Evolutionary conservation across 1,140 invertebrate species (phyloP).

Genomic region (Olivierus martensii): DNA sequence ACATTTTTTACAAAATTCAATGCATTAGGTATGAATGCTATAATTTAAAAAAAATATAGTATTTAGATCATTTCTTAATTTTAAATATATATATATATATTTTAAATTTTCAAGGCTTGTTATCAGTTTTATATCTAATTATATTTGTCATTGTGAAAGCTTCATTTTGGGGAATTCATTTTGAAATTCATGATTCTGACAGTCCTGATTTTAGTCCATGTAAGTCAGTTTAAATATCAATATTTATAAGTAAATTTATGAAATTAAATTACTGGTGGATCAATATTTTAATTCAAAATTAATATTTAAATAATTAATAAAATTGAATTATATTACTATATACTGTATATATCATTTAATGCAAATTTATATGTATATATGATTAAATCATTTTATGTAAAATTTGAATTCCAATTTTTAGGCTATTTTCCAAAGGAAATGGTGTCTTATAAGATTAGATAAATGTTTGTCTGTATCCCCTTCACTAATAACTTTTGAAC

Average conservation of each 20-base stretch:
- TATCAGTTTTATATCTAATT: slow-evolving; percentile 63
- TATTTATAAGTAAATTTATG: neutral
- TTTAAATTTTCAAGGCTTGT: slow-evolving; percentile 47
- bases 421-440: no score
- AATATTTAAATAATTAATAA: no score
- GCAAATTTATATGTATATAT: no score
- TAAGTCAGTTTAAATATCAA: slow-evolving; percentile 7
- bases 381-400: no score
- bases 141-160: slow-evolving; percentile 60
- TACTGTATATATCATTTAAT: no score
- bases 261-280: no score
- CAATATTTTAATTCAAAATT: no score
- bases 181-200: slow-evolving; percentile 37
- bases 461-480: no score
- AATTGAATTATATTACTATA: no score
- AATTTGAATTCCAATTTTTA: no score
- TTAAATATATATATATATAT: slow-evolving; percentile 20
- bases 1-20: slow-evolving; percentile 91
- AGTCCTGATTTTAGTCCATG: slow-evolving; percentile 33
- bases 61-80: neutral
- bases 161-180: slow-evolving; percentile 59
- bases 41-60: slow-evolving; percentile 3
- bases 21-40: slow-evolving; percentile 55
- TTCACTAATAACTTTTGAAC: no score
- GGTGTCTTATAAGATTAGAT: no score